These are phyloP conservation scores for Eremophila alpestris DNA, from an alignment of 2,797 vertebrate species.

Conservation along the genomic window DNA sequence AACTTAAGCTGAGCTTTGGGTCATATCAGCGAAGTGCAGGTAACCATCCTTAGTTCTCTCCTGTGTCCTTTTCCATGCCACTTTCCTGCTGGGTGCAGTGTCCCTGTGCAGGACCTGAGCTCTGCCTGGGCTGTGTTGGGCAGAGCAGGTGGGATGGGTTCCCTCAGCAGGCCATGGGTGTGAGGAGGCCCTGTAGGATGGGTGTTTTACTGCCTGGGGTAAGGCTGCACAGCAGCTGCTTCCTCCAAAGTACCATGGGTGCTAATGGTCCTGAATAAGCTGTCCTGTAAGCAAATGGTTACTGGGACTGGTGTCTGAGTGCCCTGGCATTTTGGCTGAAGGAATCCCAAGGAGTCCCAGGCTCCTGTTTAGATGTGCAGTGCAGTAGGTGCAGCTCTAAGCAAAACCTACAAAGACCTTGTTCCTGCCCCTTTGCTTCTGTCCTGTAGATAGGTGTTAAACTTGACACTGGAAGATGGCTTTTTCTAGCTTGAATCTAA, in stretches of 20 bases:
- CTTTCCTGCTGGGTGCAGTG: rapidly evolving
- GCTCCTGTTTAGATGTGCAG: background rate
- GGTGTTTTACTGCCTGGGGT: background rate
- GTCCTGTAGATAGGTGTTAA: background rate
- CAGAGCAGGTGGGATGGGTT: background rate
- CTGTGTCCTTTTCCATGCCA: background rate
- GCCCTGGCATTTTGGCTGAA: background rate
- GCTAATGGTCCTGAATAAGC: background rate
- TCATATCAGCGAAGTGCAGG: background rate
- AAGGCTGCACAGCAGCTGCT: background rate
- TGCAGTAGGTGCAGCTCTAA: background rate
- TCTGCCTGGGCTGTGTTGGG: rapidly evolving
- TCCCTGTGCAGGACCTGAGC: rapidly evolving
- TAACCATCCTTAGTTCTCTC: background rate
- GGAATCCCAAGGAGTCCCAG: background rate
- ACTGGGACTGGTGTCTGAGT: background rate
- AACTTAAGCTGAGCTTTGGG: background rate
- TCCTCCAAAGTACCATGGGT: rapidly evolving
- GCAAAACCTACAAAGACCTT: background rate
- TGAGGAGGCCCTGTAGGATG: rapidly evolving
- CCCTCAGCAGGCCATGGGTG: rapidly evolving
- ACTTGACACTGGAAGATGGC: background rate
- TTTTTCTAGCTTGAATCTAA: background rate
- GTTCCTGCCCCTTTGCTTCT: background rate
- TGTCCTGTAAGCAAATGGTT: background rate